Evolutionary conservation across 2,797 vertebrate genomes (phyloP), one percentile per base, ranked within the genome.

Genomic region (Arnoldichthys spilopterus): DNA sequence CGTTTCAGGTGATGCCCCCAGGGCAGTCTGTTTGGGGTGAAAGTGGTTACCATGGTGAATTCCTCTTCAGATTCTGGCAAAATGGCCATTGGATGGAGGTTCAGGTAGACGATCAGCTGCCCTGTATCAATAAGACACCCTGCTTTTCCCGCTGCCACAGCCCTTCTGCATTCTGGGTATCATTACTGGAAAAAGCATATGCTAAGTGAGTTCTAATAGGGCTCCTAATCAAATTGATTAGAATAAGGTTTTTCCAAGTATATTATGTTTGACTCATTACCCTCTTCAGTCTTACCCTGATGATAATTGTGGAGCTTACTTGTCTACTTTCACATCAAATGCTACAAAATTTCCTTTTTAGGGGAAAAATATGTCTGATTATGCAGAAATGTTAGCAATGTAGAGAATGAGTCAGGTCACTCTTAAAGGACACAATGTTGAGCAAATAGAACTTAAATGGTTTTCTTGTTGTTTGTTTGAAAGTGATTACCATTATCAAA

Each of bases 131-230:
- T 26, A 93, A 92, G 54, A 89, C 91, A 78, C 96, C 95, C 68
- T 98, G 97, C 89, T 98, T 99, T 89, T 98, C 98, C 72, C 93
- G 93, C 47, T 99, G 97, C 87, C 95, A 95, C 80, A 93, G 90
- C 16, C 94, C 96, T 61, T 88, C 89, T 70, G 95, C 94, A 26
- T 99, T 99, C 87, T 99, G 98, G 98, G 94, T 99, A n/a, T 94
- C 97, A 0, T 87, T 99, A 0, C 78, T 99, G 90, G 98, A 99
- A 89, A 99, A 99, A 87, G 97, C 95, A 24, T 98, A 97, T 43
- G 98, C 97, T 51, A 99, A 99, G 97, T 98, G 90, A 51, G 95
- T 90, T 53, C 20, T 40, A 6, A 51, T 22, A 6, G 24, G 15
- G 43, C 74, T 71, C 53, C 51, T 18, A 0, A 68, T 15, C 6